Conservation (phyloP, 2,797 vertebrate genomes). For the Anolis apletophallus region DNA sequence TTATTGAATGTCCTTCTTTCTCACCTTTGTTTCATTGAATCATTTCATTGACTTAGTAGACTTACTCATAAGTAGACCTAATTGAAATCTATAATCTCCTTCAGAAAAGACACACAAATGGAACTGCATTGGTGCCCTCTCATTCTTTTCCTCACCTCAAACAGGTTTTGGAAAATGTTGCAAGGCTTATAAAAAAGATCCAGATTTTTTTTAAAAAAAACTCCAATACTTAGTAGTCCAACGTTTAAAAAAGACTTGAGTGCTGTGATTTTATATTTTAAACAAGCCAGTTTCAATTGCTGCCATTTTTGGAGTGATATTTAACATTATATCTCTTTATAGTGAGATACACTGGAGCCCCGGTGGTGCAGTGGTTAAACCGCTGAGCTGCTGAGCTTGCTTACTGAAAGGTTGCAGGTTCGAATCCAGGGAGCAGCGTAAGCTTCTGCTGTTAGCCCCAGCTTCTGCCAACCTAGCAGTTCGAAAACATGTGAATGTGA, state of each 20-base stretch:
- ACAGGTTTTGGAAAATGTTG: too few relatives aligned
- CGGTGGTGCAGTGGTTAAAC: too few relatives aligned
- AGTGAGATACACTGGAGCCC: too few relatives aligned
- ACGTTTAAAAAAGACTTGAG: background rate
- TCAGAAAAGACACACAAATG: background rate
- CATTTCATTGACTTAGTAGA: background rate
- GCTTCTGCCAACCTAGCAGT: too few relatives aligned
- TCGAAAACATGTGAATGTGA: too few relatives aligned
- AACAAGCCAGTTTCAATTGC: background rate
- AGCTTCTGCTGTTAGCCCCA: too few relatives aligned
- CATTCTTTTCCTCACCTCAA: background rate
- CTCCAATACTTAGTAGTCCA: background rate
- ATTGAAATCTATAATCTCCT: background rate
- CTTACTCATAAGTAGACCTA: background rate
- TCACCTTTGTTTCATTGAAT: background rate
- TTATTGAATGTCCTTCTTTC: background rate
- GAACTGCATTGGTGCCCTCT: background rate
- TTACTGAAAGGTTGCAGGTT: too few relatives aligned
- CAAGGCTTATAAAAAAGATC: too few relatives aligned
- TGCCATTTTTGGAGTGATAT: background rate
- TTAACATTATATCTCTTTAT: background rate
- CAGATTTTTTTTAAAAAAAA: too few relatives aligned
- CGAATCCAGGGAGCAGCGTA: too few relatives aligned
- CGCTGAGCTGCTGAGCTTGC: too few relatives aligned
- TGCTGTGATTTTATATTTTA: background rate